Conservation (phyloP, 2,113 vertebrate genomes). For the Phyllostomus discolor region DNA sequence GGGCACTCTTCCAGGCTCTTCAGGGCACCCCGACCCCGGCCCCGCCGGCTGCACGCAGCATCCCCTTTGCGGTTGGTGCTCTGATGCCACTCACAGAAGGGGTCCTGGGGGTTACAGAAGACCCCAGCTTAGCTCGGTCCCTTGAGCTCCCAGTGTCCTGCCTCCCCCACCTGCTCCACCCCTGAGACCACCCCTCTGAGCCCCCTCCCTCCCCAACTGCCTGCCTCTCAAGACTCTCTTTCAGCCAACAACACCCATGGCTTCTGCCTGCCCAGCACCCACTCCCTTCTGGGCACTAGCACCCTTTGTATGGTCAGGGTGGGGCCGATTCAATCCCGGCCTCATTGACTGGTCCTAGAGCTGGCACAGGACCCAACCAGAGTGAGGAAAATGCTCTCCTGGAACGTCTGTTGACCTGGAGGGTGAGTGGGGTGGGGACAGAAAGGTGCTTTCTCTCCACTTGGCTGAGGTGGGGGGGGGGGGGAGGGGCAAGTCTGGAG, state of each 20-base stretch:
- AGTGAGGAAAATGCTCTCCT: neutral
- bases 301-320: neutral
- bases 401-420: neutral
- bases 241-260: neutral
- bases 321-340: neutral
- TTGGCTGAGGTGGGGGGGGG: too few species aligned
- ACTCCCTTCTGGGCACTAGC: neutral
- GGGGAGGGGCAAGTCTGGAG: neutral
- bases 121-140: neutral
- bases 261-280: neutral
- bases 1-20: slow-evolving; percentile 85
- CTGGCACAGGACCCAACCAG: neutral
- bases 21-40: slow-evolving; percentile 87
- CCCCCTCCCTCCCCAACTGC: neutral
- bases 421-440: neutral
- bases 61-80: slow-evolving; percentile 92
- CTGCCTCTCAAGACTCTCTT: neutral
- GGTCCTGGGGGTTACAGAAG: slow-evolving; percentile 79
- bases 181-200: neutral
- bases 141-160: neutral
- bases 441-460: neutral
- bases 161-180: neutral
- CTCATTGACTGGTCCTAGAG: neutral
- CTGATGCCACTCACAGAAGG: slow-evolving; percentile 92
- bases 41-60: slow-evolving; percentile 89